phyloP scores from a whole-genome alignment of 2,113 vertebrate species.

The Anarrhichthys ocellatus region DNA sequence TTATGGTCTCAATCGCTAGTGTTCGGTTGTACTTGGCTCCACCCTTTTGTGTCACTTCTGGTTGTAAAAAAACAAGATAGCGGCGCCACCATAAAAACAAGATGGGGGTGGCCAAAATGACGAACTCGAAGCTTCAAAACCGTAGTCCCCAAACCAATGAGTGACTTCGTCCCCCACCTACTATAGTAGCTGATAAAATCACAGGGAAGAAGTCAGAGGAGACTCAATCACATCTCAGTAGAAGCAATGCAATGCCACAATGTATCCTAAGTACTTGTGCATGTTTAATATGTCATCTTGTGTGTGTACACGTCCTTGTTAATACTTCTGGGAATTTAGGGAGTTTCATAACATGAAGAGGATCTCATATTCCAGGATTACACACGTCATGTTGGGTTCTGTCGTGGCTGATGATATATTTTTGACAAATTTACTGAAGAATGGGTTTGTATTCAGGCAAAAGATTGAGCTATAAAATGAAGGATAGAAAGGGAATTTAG shows the following conservation, averaged over 20 bases:
- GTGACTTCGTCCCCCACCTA: not conserved
- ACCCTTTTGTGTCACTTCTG: no score
- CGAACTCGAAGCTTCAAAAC: no score
- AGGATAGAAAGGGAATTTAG: not conserved
- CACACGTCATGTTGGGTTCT: not conserved
- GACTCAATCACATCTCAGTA: not conserved
- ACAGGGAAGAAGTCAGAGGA: not conserved
- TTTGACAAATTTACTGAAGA: not conserved
- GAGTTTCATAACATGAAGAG: not conserved
- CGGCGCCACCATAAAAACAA: no score
- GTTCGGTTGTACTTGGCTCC: no score
- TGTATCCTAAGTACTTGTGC: not conserved
- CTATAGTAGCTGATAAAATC: not conserved
- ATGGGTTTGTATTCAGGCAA: not conserved
- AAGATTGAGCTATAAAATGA: not conserved
- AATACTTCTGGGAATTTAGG: not conserved
- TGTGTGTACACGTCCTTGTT: not conserved
- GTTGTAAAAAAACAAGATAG: no score
- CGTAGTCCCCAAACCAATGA: no score
- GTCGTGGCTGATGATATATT: not conserved
- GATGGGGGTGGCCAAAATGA: no score
- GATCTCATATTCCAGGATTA: not conserved
- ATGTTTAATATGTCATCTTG: not conserved
- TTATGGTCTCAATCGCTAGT: not conserved
- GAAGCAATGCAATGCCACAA: not conserved